Evolutionary conservation across 2,797 vertebrate genomes (phyloP).

Genomic region (Pseudomugil gertrudae): DNA sequence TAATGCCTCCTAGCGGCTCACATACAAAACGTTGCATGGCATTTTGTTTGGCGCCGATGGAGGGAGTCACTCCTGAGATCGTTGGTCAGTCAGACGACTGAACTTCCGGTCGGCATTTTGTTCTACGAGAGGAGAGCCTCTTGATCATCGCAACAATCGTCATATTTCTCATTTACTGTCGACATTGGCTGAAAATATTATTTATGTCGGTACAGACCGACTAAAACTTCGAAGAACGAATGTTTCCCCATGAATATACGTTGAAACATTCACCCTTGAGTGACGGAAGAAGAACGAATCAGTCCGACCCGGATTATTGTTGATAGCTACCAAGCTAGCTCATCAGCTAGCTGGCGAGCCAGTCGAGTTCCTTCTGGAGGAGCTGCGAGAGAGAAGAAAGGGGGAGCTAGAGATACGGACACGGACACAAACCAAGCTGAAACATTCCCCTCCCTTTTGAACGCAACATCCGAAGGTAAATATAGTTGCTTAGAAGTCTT

Average conservation of each 20-base stretch:
- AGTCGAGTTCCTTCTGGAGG: constrained; percentile 79
- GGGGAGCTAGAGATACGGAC: constrained; percentile 82
- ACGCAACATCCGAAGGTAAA: constrained; percentile 80
- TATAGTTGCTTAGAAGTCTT: constrained; percentile 30
- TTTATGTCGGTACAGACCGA: constrained; percentile 72
- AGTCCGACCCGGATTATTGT: constrained; percentile 83
- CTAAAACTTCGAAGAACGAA: constrained; percentile 74
- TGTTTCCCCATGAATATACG: constrained; percentile 66
- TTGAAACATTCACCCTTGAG: constrained; percentile 68
- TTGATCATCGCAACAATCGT: constrained; percentile 83
- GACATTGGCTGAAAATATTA: constrained; percentile 70
- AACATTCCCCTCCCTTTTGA: constrained; percentile 80
- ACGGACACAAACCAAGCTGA: constrained; percentile 74
- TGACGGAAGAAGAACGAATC: constrained; percentile 80
- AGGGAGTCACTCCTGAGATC: constrained; percentile 82
- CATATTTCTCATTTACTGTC: constrained; percentile 77
- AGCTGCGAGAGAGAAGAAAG: constrained; percentile 80
- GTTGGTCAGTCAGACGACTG: constrained; percentile 79
- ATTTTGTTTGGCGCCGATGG: constrained; percentile 83
- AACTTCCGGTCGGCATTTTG: constrained; percentile 86
- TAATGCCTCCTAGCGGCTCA: constrained; percentile 30
- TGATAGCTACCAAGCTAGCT: constrained; percentile 81
- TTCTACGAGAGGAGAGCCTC: constrained; percentile 83
- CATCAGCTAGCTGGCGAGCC: constrained; percentile 75
- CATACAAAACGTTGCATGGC: constrained; percentile 52